phyloP scores from a whole-genome alignment of 2,113 vertebrate species.

The Microcebus griseorufus region DNA sequence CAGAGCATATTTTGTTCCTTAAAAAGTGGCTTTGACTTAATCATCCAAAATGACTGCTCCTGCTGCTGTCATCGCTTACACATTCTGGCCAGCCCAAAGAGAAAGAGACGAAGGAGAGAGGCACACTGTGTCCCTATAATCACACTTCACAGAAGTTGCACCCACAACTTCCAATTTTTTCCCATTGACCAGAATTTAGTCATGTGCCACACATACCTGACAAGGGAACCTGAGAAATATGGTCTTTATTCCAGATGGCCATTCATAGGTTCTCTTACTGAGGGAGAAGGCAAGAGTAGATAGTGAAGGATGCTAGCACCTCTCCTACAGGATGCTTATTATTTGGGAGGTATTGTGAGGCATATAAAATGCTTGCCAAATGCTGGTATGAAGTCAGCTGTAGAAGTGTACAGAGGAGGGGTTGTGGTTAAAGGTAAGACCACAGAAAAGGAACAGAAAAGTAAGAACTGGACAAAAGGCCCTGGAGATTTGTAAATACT shows the following conservation, averaged over 20 bases:
- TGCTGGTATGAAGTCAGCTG: neutral
- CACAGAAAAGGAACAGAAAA: neutral
- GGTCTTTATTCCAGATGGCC: neutral
- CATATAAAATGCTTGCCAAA: neutral
- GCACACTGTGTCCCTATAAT: neutral
- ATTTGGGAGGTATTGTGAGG: neutral
- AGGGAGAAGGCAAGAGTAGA: neutral
- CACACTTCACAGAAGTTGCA: neutral
- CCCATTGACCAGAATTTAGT: neutral
- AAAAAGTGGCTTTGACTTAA: neutral
- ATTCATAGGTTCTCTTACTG: neutral
- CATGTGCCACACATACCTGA: neutral
- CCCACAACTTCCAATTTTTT: neutral
- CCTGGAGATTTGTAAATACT: neutral
- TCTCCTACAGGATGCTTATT: neutral
- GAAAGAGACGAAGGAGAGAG: neutral
- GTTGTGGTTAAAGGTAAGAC: neutral
- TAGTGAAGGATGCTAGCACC: neutral
- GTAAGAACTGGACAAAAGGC: neutral
- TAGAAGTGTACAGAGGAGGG: neutral
- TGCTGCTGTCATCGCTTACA: neutral
- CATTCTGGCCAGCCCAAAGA: neutral
- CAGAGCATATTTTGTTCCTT: neutral
- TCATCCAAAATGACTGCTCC: neutral
- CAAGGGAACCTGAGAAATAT: neutral